A percentile compares a stretch with the other conserved stretches of the same genome.
Conservation (phyloP, 2,888 invertebrate species). For the Drosophila suboccidentalis region DNA sequence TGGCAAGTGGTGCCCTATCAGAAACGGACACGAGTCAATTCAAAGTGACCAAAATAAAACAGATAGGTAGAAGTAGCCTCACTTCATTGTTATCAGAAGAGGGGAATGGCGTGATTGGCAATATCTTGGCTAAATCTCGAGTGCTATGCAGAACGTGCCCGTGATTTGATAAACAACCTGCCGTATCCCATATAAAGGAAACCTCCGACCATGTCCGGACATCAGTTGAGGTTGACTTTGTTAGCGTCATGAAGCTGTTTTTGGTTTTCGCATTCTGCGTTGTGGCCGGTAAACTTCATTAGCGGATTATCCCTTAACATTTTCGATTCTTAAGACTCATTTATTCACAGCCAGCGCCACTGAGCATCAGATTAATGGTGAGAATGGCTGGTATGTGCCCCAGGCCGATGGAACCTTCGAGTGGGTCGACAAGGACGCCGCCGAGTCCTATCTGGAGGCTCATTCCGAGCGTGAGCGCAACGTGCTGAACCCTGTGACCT, state of each 20-base stretch:
- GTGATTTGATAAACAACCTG: slow-evolving; percentile 37
- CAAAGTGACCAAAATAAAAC: slow-evolving; percentile 14
- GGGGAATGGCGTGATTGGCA: slow-evolving; percentile 19
- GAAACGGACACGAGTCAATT: slow-evolving; percentile 19
- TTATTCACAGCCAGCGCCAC: slow-evolving; percentile 51
- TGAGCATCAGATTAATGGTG: slow-evolving; percentile 67
- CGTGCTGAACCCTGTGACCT: slow-evolving; percentile 67
- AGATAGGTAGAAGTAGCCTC: slow-evolving; percentile 4
- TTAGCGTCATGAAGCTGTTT: slow-evolving; percentile 87
- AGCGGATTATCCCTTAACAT: slow-evolving; percentile 85
- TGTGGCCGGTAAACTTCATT: slow-evolving; percentile 86
- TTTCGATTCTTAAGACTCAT: slow-evolving; percentile 53
- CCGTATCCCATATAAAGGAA: slow-evolving; percentile 39
- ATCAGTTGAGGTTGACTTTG: slow-evolving; percentile 55
- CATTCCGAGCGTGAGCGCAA: slow-evolving; percentile 46
- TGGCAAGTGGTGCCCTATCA: slow-evolving; percentile 18
- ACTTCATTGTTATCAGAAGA: slow-evolving; percentile 27
- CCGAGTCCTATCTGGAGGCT: slow-evolving; percentile 66
- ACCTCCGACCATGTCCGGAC: background rate
- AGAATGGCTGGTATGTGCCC: slow-evolving; percentile 74
- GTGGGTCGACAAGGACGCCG: slow-evolving; percentile 67
- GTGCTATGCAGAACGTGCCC: slow-evolving; percentile 35
- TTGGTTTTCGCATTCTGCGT: slow-evolving; percentile 87
- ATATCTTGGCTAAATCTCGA: slow-evolving; percentile 45
- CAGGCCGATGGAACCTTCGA: slow-evolving; percentile 69